phyloP scores from a whole-genome alignment of 2,888 invertebrate species.

The Trichopria drosophilae region DNA sequence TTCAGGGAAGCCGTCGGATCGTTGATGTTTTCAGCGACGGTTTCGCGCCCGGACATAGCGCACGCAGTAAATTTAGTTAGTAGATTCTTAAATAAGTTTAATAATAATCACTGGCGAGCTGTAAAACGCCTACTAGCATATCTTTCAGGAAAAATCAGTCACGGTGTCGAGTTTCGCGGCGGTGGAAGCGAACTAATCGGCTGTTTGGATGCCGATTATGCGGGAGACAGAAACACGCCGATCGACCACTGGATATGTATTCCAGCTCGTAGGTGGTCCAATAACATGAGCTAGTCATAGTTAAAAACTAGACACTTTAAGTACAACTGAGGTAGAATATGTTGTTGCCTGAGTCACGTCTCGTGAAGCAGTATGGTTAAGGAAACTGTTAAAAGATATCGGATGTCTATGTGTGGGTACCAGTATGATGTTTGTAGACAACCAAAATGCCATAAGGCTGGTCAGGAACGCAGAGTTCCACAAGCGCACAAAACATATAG shows the following conservation, averaged over 20 bases:
- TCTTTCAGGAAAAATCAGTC: too few relatives aligned
- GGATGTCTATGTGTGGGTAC: neutral
- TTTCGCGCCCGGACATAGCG: too few relatives aligned
- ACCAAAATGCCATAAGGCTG: constrained; percentile 1
- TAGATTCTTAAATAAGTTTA: too few relatives aligned
- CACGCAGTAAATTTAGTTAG: too few relatives aligned
- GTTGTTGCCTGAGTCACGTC: neutral
- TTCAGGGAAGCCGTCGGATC: too few relatives aligned
- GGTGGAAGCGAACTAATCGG: too few relatives aligned
- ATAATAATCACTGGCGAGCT: too few relatives aligned
- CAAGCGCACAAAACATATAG: constrained; percentile 1
- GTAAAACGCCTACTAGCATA: too few relatives aligned
- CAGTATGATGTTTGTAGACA: neutral
- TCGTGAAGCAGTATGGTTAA: constrained; percentile 12
- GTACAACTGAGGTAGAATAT: constrained; percentile 10
- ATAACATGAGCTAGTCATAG: constrained; percentile 1
- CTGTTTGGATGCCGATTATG: too few relatives aligned
- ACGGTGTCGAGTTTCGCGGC: too few relatives aligned
- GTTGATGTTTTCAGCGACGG: too few relatives aligned
- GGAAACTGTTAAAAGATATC: constrained; percentile 4
- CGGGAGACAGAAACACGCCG: constrained; percentile 4
- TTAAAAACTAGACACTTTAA: neutral
- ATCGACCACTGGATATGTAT: constrained; percentile 2
- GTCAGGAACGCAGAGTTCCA: constrained; percentile 5
- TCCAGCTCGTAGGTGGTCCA: neutral